Evolutionary conservation across 2,888 invertebrate genomes (phyloP).

Genomic region (Empis stercorea): DNA sequence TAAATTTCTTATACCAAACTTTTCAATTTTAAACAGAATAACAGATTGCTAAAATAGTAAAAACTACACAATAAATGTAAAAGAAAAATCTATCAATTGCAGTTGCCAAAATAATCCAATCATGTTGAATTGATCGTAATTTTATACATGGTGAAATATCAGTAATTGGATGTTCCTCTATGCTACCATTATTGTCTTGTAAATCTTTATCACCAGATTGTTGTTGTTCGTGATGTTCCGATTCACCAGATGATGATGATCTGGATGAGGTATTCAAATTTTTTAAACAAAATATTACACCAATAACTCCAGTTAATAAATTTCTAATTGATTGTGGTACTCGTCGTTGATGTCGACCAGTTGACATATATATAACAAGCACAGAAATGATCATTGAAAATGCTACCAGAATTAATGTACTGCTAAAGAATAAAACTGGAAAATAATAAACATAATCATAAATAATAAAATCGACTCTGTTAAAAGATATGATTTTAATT

Average conservation of each 20-base stretch:
- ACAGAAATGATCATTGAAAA: conserved; percentile 38
- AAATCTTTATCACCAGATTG: conserved; percentile 29
- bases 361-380: conserved; percentile 41
- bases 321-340: conserved; percentile 35
- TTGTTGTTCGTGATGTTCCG: neutral
- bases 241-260: conserved; percentile 7
- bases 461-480: too few species aligned
- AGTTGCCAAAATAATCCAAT: conserved; percentile 51
- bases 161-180: conserved; percentile 12
- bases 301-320: conserved; percentile 23
- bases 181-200: conserved; percentile 32
- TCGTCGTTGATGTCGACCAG: conserved; percentile 33
- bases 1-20: too few species aligned
- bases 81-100: conserved; percentile 50
- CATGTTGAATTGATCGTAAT: conserved; percentile 37
- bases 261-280: conserved; percentile 11
- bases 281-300: neutral
- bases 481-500: too few species aligned
- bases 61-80: conserved; percentile 42
- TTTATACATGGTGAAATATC: conserved; percentile 10
- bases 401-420: conserved; percentile 37
- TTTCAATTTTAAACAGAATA: conserved; percentile 20
- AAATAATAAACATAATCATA: conserved; percentile 12
- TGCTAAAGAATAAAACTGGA: conserved; percentile 40
- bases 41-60: conserved; percentile 31